phyloP scores from a whole-genome alignment of 53 echinoderm and acorn worm genomes.

The Holothuria scabra region DNA sequence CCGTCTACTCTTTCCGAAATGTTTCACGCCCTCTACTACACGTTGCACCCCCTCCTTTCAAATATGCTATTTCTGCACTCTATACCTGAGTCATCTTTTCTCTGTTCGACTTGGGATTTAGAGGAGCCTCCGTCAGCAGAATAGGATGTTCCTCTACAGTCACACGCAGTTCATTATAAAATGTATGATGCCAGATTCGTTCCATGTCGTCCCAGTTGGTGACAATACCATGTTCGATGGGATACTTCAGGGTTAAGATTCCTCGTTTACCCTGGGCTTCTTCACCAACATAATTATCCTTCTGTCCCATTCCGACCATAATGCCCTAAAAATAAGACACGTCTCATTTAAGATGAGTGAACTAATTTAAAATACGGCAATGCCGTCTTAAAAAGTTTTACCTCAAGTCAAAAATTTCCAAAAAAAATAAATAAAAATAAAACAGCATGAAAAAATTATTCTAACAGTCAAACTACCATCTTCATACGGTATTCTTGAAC shows the following conservation, averaged over 20 bases:
- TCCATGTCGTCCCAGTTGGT: conserved; percentile 99
- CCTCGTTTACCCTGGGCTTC: conserved; percentile 99
- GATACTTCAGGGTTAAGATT: conserved; percentile 93
- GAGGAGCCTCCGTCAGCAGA: conserved; percentile 83
- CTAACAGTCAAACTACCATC: too few relatives aligned
- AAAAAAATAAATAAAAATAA: too few relatives aligned
- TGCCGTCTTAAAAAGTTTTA: too few relatives aligned
- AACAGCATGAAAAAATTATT: too few relatives aligned
- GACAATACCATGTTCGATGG: conserved; percentile 98
- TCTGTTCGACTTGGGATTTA: conserved; percentile 65
- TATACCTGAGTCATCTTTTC: conserved; percentile 82
- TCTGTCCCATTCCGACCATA: conserved; percentile 92
- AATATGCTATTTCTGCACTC: too few relatives aligned
- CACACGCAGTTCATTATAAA: conserved; percentile 92
- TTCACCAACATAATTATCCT: conserved; percentile 95
- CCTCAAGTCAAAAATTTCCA: too few relatives aligned
- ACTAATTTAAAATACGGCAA: neutral
- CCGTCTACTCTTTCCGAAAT: too few relatives aligned
- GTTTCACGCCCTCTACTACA: too few relatives aligned
- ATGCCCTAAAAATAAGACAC: conserved; percentile 58
- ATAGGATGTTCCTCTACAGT: conserved; percentile 83
- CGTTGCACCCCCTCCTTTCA: too few relatives aligned
- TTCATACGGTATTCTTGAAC: too few relatives aligned
- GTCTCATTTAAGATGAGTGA: neutral
- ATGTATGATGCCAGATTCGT: conserved; percentile 97